Evolutionary conservation across 92 coral and sea anemone genomes (phyloP).

Genomic region (Zoanthus sansibaricus): DNA sequence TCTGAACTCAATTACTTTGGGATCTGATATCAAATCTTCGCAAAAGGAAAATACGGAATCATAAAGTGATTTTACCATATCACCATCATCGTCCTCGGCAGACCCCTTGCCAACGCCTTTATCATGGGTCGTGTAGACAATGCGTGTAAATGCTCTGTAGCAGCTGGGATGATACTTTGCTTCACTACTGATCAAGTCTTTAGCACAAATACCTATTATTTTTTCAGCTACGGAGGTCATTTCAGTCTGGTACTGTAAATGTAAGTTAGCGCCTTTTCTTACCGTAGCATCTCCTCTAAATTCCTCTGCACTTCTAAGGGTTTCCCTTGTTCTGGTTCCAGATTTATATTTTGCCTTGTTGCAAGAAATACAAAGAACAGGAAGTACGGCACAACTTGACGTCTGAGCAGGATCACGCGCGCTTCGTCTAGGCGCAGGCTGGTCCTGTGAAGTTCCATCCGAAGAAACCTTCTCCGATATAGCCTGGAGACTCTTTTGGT

Average conservation of each 20-base stretch:
- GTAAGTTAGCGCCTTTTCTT: constrained; percentile 49
- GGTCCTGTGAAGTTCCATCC: constrained; percentile 36
- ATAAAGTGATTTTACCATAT: constrained; percentile 11
- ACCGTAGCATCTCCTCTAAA: neutral
- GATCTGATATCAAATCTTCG: neutral
- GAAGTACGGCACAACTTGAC: constrained; percentile 6
- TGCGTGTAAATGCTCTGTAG: no score
- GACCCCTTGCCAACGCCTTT: neutral
- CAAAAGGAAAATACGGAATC: constrained; percentile 13
- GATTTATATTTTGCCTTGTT: neutral
- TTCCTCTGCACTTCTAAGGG: no score
- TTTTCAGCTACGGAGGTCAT: constrained; percentile 22
- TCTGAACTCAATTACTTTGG: neutral
- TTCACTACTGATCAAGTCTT: constrained; percentile 57
- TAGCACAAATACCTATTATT: neutral
- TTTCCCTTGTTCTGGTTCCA: no score
- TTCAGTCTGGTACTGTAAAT: constrained; percentile 32
- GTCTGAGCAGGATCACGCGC: constrained; percentile 48
- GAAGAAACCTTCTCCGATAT: constrained; percentile 19
- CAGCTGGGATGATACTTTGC: constrained; percentile 33
- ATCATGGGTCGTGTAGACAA: no score
- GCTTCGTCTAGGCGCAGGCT: constrained; percentile 48
- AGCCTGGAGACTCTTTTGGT: constrained; percentile 40
- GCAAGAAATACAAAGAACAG: neutral
- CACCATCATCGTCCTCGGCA: constrained; percentile 16